A percentile compares a stretch with the other conserved stretches of the same genome.
Conservation (phyloP, 1,140 invertebrate genomes). For the Saccostrea glomerata region DNA sequence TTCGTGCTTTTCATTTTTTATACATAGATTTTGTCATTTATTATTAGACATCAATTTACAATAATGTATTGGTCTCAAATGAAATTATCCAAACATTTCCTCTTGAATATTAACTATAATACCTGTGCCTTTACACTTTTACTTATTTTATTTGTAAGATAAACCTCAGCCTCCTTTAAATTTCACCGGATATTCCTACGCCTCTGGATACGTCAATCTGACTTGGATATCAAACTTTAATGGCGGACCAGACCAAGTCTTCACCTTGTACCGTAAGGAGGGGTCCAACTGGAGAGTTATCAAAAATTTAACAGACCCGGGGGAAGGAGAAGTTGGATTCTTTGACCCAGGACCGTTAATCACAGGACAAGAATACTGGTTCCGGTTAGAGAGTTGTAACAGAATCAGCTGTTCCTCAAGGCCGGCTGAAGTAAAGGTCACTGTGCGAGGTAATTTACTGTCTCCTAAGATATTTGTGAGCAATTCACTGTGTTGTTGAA, state of each 20-base stretch:
- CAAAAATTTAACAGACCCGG: background rate
- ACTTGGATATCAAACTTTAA: background rate
- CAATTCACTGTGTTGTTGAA: background rate
- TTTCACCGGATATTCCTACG: slow-evolving; percentile 12
- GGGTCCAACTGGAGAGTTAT: background rate
- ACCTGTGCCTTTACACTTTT: no score
- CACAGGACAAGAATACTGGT: background rate
- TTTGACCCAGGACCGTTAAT: background rate
- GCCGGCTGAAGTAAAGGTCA: background rate
- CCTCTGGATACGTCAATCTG: background rate
- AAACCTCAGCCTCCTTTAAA: background rate
- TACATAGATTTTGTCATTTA: no score
- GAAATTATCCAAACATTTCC: no score
- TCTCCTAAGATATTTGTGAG: background rate
- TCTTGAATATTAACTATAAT: no score
- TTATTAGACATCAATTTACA: no score
- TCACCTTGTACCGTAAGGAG: background rate
- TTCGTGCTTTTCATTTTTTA: no score
- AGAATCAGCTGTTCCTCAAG: background rate
- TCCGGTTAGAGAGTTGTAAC: background rate
- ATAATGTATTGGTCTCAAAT: no score
- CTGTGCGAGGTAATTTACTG: background rate
- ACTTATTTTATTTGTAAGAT: no score
- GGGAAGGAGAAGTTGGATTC: background rate
- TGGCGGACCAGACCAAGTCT: background rate